These are phyloP conservation scores for Orcinus orca DNA, from an alignment of 2,113 vertebrate genomes.

Conservation along the genomic window DNA sequence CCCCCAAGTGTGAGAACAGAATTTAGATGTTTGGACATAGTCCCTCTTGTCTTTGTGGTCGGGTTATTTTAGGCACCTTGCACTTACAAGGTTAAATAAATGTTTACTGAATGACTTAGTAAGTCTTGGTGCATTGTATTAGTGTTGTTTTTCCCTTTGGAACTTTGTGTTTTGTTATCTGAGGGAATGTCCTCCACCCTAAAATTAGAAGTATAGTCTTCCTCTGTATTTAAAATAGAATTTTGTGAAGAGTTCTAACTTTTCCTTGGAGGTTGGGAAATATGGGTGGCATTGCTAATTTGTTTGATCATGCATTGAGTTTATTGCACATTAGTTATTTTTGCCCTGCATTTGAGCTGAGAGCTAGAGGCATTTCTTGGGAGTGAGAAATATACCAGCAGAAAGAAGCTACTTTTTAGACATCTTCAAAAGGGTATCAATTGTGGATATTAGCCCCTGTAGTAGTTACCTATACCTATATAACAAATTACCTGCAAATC, in stretches of 20 bases:
- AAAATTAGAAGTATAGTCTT: background rate
- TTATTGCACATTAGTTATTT: background rate
- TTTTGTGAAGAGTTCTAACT: background rate
- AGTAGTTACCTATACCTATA: background rate
- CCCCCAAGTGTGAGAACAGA: background rate
- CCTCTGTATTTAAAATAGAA: background rate
- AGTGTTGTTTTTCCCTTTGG: background rate
- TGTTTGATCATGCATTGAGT: background rate
- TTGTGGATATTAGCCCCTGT: background rate
- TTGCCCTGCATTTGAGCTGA: background rate
- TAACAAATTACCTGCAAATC: background rate
- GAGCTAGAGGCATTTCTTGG: background rate
- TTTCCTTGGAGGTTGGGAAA: background rate
- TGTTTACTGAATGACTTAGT: constrained; percentile 6
- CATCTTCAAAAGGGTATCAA: background rate
- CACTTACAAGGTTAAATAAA: background rate
- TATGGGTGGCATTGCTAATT: background rate
- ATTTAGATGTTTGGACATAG: background rate
- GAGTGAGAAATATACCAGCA: background rate
- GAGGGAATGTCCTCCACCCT: background rate
- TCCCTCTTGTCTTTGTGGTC: background rate
- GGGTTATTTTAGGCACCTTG: background rate
- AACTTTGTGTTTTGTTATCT: background rate
- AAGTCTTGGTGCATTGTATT: background rate
- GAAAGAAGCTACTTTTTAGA: background rate